These are phyloP conservation scores for Vimba vimba DNA, from an alignment of 2,113 vertebrate species.

Conservation along the genomic window DNA sequence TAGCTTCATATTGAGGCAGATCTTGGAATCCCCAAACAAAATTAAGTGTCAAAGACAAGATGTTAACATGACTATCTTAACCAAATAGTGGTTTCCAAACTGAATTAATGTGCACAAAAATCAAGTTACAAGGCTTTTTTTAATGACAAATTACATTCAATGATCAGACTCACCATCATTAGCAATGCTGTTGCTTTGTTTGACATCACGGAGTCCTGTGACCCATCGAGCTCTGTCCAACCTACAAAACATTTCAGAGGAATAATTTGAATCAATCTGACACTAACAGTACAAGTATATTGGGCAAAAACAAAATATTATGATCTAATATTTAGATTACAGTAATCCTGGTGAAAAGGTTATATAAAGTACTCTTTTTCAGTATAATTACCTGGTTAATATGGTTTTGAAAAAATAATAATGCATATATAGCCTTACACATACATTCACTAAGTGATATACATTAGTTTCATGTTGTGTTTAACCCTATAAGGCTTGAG, in stretches of 20 bases:
- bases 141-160: background rate
- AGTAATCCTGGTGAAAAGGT: no score
- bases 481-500: no score
- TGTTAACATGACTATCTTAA: background rate
- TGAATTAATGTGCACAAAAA: background rate
- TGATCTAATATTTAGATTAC: background rate
- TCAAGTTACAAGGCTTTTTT: background rate
- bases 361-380: background rate
- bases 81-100: background rate
- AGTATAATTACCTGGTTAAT: background rate
- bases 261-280: background rate
- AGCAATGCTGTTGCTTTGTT: constrained; percentile 58
- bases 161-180: constrained; percentile 76
- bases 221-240: constrained; percentile 91
- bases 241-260: constrained; percentile 68
- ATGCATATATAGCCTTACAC: no score
- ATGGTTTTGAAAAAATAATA: no score
- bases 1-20: constrained; percentile 87
- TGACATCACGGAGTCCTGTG: constrained; percentile 76
- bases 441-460: no score
- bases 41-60: background rate
- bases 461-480: no score
- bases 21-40: constrained; percentile 67
- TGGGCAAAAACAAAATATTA: background rate
- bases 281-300: background rate